Evolutionary conservation across 2,888 invertebrate genomes (phyloP), one percentile per base, ranked within the genome.

Genomic region (Dasypogon diadema): DNA sequence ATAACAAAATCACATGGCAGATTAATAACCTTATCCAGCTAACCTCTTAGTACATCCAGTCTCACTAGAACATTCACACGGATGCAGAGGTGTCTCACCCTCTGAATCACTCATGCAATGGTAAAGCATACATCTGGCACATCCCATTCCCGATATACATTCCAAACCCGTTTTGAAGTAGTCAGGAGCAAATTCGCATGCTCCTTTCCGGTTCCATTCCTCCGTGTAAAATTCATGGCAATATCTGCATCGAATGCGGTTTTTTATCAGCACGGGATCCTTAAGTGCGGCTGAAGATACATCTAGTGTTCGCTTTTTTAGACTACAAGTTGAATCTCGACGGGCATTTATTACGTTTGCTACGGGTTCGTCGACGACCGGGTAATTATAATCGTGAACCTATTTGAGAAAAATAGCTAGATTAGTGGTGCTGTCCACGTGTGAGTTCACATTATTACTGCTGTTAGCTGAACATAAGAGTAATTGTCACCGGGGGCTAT

Each of bases 51-150:
- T 89, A 86, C 94, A 94, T 77, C 91, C 90, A 77, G 91, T 89
- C 83, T 92, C 92, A n/a, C 88, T 87, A 30, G 89, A 87, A 86
- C 95, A 95, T 79, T 92, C 91, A 88, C 96, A 97, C 6, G 96
- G 96, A 83, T 93, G 94, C 83, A 92, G 90, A 73, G 91, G 90
- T 84, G 92, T 93, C 81, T 97, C 96, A 1, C 95, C 96, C 83
- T 97, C 97, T 1, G 93, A 90, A 86, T 96, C 96, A 79, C 94
- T 90, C 91, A 95, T 93, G 86, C 97, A 97, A 88, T 97, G 97
- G 88, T 97, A 97, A 82, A 96, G 88, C 91, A 97, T 91, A 82
- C 96, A 93, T 87, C 90, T 92, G 16, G 97, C 96, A 85, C 96
- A 95, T 80, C 91, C 90, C 82, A 97, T 92, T 84, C 97, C 97